These are phyloP conservation scores for Artemia sinica DNA, from an alignment of 2,888 invertebrate species.

Conservation along the genomic window DNA sequence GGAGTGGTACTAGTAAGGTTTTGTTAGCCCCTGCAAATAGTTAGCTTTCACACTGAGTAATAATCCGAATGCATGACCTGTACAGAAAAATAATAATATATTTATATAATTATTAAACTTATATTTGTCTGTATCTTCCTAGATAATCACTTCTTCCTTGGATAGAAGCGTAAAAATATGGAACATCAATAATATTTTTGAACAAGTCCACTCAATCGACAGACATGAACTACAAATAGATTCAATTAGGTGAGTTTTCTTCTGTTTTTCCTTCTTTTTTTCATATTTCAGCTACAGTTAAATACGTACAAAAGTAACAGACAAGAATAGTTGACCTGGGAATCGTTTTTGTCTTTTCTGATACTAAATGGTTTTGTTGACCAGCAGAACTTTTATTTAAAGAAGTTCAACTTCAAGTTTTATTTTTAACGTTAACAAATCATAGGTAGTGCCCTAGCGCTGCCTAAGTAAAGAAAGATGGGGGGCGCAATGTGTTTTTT, in stretches of 20 bases:
- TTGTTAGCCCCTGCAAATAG: too few relatives aligned
- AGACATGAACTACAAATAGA: conserved; percentile 88
- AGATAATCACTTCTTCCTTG: conserved; percentile 87
- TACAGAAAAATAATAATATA: background rate
- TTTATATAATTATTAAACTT: background rate
- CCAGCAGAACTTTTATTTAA: too few relatives aligned
- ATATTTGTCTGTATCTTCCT: conserved; percentile 17
- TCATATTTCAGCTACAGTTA: background rate
- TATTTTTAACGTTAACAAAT: too few relatives aligned
- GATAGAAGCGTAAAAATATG: conserved; percentile 95
- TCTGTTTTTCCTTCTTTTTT: background rate
- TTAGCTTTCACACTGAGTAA: background rate
- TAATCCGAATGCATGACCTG: background rate
- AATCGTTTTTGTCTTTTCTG: too few relatives aligned
- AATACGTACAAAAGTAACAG: background rate
- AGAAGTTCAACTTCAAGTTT: too few relatives aligned
- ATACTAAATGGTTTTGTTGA: too few relatives aligned
- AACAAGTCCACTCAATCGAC: conserved; percentile 88
- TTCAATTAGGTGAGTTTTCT: conserved; percentile 48
- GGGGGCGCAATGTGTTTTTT: too few relatives aligned
- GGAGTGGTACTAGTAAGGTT: too few relatives aligned
- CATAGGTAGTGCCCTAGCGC: too few relatives aligned
- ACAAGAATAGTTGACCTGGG: background rate
- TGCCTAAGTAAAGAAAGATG: too few relatives aligned
- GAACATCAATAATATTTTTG: conserved; percentile 97